Evolutionary conservation across 2,113 vertebrate genomes (phyloP).

Genomic region (Gymnarchus niloticus): DNA sequence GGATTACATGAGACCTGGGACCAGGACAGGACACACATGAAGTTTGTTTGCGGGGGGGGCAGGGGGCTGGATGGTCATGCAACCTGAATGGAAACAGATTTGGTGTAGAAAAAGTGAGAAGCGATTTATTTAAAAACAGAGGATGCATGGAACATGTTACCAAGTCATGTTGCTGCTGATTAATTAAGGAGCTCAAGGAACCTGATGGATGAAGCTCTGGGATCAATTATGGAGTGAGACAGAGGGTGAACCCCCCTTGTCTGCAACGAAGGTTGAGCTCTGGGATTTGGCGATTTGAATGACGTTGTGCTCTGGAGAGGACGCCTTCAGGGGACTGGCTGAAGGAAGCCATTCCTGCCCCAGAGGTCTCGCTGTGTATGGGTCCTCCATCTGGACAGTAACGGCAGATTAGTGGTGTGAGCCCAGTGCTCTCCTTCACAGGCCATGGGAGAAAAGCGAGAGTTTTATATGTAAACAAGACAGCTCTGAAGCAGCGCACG

Average conservation of each 20-base stretch:
- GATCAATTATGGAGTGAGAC: slow-evolving; percentile 26
- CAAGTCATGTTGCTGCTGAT: slow-evolving; percentile 33
- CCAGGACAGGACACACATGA: slow-evolving; percentile 19
- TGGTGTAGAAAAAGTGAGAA: slow-evolving; percentile 32
- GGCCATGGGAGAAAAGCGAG: slow-evolving; percentile 34
- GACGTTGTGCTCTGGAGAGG: not conserved
- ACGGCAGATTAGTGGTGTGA: slow-evolving; percentile 35
- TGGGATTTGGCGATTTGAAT: not conserved
- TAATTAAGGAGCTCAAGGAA: slow-evolving; percentile 29
- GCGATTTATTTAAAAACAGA: slow-evolving; percentile 35
- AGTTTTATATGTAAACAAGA: slow-evolving; percentile 44
- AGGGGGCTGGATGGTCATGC: not conserved
- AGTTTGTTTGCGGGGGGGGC: not conserved
- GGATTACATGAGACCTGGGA: not conserved
- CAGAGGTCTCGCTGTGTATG: slow-evolving; percentile 14
- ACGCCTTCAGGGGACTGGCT: slow-evolving; percentile 16
- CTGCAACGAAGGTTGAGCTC: not conserved
- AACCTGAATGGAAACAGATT: slow-evolving; percentile 38
- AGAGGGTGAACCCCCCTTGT: not conserved
- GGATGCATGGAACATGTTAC: slow-evolving; percentile 39
- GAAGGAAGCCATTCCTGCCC: slow-evolving; percentile 33
- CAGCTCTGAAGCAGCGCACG: slow-evolving; percentile 20
- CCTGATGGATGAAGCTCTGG: slow-evolving; percentile 25
- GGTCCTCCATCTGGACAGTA: slow-evolving; percentile 40
- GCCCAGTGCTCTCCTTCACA: slow-evolving; percentile 20